Evolutionary conservation across 1,140 invertebrate genomes (phyloP).

Genomic region (Bathynomus jamesi): DNA sequence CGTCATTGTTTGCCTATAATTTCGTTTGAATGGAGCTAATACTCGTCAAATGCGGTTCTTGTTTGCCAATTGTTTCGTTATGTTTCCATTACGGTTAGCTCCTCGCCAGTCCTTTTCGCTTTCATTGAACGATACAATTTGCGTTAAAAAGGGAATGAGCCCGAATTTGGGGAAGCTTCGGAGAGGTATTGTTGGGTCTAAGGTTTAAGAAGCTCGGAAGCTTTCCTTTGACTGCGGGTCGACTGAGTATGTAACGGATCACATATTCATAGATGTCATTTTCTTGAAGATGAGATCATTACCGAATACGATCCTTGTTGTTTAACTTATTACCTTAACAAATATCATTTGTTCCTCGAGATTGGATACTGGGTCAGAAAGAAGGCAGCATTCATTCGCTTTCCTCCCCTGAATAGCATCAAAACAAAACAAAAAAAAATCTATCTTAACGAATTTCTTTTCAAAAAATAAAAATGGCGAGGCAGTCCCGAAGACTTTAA

Average conservation of each 20-base stretch:
- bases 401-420: too few species aligned
- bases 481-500: too few species aligned
- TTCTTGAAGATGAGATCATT: conserved; percentile 18
- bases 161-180: conserved; percentile 15
- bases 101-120: conserved; percentile 11
- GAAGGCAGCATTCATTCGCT: too few species aligned
- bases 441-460: too few species aligned
- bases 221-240: conserved; percentile 16
- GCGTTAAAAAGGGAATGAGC: not conserved
- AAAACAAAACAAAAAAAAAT: too few species aligned
- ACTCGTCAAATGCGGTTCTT: conserved; percentile 4
- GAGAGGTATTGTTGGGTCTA: conserved; percentile 11
- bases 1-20: conserved; percentile 27
- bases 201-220: conserved; percentile 12
- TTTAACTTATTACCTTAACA: conserved; percentile 1
- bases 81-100: not conserved
- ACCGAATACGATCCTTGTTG: not conserved
- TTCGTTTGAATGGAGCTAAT: conserved; percentile 26
- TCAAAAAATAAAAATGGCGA: too few species aligned
- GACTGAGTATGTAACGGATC: not conserved
- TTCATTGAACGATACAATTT: conserved; percentile 3
- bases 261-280: conserved; percentile 25
- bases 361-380: too few species aligned
- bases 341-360: conserved; percentile 1
- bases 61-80: not conserved